These are phyloP conservation scores for Copidosoma floridanum DNA, from an alignment of 1,140 invertebrate genomes.

Conservation along the genomic window DNA sequence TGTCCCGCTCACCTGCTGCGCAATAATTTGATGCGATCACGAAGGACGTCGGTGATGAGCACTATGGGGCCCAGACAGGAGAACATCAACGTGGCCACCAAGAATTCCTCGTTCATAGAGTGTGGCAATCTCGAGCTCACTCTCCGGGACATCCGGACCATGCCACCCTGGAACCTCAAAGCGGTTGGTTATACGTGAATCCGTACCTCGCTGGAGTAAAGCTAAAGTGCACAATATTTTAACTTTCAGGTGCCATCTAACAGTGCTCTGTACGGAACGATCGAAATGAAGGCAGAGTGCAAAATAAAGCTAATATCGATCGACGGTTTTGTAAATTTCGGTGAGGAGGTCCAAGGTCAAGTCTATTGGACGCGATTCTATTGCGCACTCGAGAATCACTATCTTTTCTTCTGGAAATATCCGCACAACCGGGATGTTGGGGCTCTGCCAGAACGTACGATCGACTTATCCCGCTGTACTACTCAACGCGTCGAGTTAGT, in stretches of 20 bases:
- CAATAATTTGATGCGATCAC: slow-evolving; percentile 32
- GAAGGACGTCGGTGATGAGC: too few species aligned
- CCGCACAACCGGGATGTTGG: slow-evolving; percentile 44
- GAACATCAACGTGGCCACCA: slow-evolving; percentile 5
- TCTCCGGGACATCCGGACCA: slow-evolving; percentile 24
- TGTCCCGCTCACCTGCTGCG: slow-evolving; percentile 37
- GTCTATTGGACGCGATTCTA: slow-evolving; percentile 49
- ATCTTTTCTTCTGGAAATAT: slow-evolving; percentile 53
- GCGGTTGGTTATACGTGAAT: slow-evolving; percentile 27
- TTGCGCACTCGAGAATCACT: slow-evolving; percentile 44
- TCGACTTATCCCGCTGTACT: slow-evolving; percentile 46
- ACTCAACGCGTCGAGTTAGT: slow-evolving; percentile 32
- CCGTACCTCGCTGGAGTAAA: background rate
- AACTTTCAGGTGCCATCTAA: slow-evolving; percentile 31
- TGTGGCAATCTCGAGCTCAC: slow-evolving; percentile 35
- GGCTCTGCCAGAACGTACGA: slow-evolving; percentile 33
- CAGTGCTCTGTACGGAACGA: slow-evolving; percentile 37
- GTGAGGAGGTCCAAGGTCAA: slow-evolving; percentile 34
- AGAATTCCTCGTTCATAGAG: slow-evolving; percentile 33
- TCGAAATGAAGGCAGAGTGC: slow-evolving; percentile 40
- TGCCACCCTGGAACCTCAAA: slow-evolving; percentile 37
- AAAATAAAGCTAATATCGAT: slow-evolving; percentile 37
- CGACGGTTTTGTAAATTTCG: slow-evolving; percentile 50
- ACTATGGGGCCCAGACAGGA: slow-evolving; percentile 23
- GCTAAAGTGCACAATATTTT: background rate